Conservation (phyloP, 2,113 vertebrate genomes). For the Apus apus region DNA sequence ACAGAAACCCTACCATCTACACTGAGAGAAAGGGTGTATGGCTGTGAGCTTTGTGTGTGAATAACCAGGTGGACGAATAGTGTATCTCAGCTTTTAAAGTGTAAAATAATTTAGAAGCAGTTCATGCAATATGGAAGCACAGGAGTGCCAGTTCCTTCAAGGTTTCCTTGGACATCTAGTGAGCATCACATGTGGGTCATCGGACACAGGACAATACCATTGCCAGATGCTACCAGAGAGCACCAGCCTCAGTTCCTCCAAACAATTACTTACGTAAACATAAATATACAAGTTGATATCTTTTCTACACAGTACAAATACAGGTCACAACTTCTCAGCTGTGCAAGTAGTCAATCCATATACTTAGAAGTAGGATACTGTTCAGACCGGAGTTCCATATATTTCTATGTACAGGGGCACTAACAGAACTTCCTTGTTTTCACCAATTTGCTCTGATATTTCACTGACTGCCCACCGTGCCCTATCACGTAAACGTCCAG, state of each 20-base stretch:
- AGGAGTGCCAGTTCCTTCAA: slow-evolving; percentile 59
- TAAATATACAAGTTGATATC: slow-evolving; percentile 85
- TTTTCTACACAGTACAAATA: slow-evolving; percentile 85
- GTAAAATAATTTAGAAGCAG: slow-evolving; percentile 86
- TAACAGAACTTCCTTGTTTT: slow-evolving; percentile 98
- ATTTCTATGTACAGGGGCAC: slow-evolving; percentile 70
- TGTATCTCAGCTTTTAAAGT: slow-evolving; percentile 70
- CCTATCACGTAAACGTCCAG: slow-evolving; percentile 96
- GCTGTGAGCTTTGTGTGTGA: slow-evolving; percentile 66
- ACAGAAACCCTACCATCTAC: slow-evolving; percentile 82
- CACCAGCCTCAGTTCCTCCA: slow-evolving; percentile 57
- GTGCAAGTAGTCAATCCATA: slow-evolving; percentile 85
- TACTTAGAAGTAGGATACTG: slow-evolving; percentile 81
- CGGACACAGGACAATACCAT: slow-evolving; percentile 28
- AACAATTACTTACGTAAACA: slow-evolving; percentile 80
- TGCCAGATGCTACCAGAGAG: slow-evolving; percentile 14
- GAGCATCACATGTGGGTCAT: slow-evolving; percentile 66
- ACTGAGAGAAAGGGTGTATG: slow-evolving; percentile 60
- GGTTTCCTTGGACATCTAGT: slow-evolving; percentile 60
- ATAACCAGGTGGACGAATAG: slow-evolving; percentile 61
- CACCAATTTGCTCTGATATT: slow-evolving; percentile 97
- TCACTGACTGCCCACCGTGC: slow-evolving; percentile 92
- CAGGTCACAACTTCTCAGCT: slow-evolving; percentile 81
- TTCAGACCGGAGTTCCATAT: slow-evolving; percentile 78
- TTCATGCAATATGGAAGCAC: slow-evolving; percentile 87